Conservation (phyloP, 2,113 vertebrate species). For the Orthonyx spaldingii region DNA sequence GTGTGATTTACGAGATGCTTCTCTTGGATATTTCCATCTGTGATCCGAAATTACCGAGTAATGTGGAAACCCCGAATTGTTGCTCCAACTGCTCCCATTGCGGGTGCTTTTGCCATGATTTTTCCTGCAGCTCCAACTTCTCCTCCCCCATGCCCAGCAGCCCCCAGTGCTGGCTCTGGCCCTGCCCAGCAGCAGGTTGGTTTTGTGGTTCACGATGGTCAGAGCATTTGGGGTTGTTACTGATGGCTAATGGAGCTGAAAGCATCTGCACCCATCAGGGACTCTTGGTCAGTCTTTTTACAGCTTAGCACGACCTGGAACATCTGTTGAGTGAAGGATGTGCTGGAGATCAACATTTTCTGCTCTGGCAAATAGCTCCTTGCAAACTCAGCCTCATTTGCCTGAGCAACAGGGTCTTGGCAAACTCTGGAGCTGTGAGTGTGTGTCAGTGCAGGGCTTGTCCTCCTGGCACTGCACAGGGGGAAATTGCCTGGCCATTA, state of each 20-base stretch:
- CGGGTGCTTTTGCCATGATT: not conserved
- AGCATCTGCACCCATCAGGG: not conserved
- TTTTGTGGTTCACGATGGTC: not conserved
- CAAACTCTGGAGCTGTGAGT: accelerated
- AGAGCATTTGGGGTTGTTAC: not conserved
- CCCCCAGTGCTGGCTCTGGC: not conserved
- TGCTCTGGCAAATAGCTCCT: not conserved
- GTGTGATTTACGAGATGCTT: not conserved
- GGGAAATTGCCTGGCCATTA: not conserved
- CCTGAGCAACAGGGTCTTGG: not conserved
- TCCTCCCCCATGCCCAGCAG: not conserved
- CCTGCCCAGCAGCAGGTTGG: not conserved
- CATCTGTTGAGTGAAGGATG: not conserved
- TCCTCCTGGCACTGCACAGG: not conserved
- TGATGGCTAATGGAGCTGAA: not conserved
- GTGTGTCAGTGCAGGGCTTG: not conserved
- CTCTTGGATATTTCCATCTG: slow-evolving; percentile 14
- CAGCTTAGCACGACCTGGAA: not conserved
- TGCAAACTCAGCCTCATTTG: not conserved
- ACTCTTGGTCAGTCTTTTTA: not conserved
- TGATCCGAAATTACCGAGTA: not conserved
- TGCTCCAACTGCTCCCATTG: not conserved
- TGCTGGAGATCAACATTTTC: not conserved
- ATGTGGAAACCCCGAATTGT: not conserved
- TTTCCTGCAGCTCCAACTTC: not conserved